These are phyloP conservation scores for Ranitomeya variabilis DNA, from an alignment of 2,113 vertebrate species.

Conservation along the genomic window DNA sequence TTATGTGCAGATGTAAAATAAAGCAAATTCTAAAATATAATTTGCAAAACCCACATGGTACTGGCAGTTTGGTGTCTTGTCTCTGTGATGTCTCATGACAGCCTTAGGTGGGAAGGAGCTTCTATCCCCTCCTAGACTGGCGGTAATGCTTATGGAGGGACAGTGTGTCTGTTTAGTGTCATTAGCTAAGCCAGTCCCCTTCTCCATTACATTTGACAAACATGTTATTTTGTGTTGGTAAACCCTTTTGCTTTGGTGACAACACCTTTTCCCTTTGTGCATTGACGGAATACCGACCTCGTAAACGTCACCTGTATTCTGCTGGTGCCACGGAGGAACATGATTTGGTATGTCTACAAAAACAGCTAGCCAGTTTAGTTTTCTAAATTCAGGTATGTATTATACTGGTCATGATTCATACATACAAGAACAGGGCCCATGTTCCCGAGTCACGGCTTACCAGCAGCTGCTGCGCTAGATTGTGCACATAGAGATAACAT, in stretches of 20 bases:
- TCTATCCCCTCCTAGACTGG: too few relatives aligned
- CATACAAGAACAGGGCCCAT: constrained; percentile 17
- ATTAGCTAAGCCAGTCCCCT: too few relatives aligned
- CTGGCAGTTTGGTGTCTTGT: too few relatives aligned
- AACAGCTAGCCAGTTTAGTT: not conserved
- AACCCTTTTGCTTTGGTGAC: not conserved
- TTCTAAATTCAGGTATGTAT: not conserved
- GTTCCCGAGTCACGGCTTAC: not conserved
- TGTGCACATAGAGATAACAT: constrained; percentile 6
- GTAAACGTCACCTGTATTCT: not conserved
- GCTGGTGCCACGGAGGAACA: not conserved
- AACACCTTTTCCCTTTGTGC: not conserved
- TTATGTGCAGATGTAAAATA: too few relatives aligned
- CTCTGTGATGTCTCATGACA: too few relatives aligned
- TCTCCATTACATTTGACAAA: too few relatives aligned
- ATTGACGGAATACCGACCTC: not conserved
- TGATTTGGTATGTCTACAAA: not conserved
- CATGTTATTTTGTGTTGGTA: too few relatives aligned
- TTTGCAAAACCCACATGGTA: too few relatives aligned
- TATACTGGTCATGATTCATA: constrained; percentile 8
- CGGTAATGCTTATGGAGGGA: too few relatives aligned
- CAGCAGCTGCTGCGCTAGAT: constrained; percentile 28
- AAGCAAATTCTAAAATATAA: too few relatives aligned
- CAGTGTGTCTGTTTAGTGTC: too few relatives aligned
- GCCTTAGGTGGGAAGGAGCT: too few relatives aligned